Evolutionary conservation across 35 echinoderm and acorn worm genomes (phyloP), one percentile per base, ranked within the genome.

Genomic region (Heliocidaris erythrogramma): DNA sequence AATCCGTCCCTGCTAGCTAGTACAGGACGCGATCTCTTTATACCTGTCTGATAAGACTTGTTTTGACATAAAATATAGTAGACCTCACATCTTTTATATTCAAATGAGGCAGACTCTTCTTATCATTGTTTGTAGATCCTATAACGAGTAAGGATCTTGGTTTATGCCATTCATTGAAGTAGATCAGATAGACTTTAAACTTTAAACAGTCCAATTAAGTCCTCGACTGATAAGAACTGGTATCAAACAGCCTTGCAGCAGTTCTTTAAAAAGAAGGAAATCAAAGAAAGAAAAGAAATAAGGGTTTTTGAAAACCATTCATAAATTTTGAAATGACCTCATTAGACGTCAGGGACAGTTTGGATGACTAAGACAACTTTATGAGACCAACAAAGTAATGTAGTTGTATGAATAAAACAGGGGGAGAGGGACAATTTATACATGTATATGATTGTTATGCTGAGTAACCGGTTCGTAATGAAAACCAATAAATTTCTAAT

Each of bases 71-170:
- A 29, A 78, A 78, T 78, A 78, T 78, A 78, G 65, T 78, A 78
- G 18, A 2, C 65, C 27, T 78, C 21, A 27, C 65, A 78, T 78
- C 65, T 78, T 78, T 78, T 78, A 78, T 78, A 78, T 78, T 78
- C 65, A 78, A 78, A 78, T 78, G 65, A 78, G 65, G 65, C 27
- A 78, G 65, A 78, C 65, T n/a, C 65, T n/a, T 29, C 65, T 78
- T 78, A 78, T 78, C 65, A 78, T n/a, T 78, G 65, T 78, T 78
- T 78, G 65, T 78, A 78, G 65, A 78, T n/a, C 27, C 65, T 56
- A 56, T 13, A 56, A 56, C 52, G 1, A 10, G 14, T 10, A 56
- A 10, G 14, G 52, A 56, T 56, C 65, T 78, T 27, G 65, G 65
- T 78, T 78, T n/a, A 78, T 78, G 65, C 65, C 65, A 27, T 78